These are phyloP conservation scores for Nilaparvata lugens DNA, from an alignment of 1,140 invertebrate genomes.

Conservation along the genomic window DNA sequence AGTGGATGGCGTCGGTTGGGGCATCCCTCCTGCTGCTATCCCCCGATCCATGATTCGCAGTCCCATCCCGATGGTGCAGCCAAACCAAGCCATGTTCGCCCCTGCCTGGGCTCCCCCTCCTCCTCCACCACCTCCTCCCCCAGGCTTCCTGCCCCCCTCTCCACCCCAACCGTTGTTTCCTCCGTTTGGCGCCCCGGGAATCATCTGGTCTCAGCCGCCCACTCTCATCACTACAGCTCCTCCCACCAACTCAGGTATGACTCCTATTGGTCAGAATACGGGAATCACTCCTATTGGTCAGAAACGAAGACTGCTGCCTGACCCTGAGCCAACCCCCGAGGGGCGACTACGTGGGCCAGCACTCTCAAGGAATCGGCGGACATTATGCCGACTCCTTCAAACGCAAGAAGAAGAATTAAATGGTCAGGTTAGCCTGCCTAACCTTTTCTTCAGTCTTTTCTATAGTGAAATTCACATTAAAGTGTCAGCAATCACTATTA, in stretches of 20 bases:
- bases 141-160: conserved; percentile 3
- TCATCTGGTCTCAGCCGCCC: conserved; percentile 18
- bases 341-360: conserved; percentile 43
- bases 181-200: conserved; percentile 16
- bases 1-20: conserved; percentile 16
- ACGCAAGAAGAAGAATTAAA: conserved; percentile 37
- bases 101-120: conserved; percentile 1
- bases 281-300: conserved; percentile 36
- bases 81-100: conserved; percentile 14
- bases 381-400: conserved; percentile 48
- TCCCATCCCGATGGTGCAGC: conserved; percentile 17
- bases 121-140: background rate
- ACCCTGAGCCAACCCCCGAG: conserved; percentile 44
- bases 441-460: no score
- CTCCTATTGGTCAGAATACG: conserved; percentile 35
- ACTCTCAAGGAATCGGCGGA: conserved; percentile 46
- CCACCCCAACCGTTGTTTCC: conserved; percentile 18
- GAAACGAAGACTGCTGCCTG: conserved; percentile 42
- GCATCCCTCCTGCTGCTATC: conserved; percentile 11
- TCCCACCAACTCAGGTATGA: conserved; percentile 21
- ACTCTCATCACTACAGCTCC: conserved; percentile 5
- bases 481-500: no score
- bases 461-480: no score
- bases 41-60: conserved; percentile 20
- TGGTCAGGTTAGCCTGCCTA: no score